Conservation (phyloP, 2,888 invertebrate species). For the Plemyria rubiginata region DNA sequence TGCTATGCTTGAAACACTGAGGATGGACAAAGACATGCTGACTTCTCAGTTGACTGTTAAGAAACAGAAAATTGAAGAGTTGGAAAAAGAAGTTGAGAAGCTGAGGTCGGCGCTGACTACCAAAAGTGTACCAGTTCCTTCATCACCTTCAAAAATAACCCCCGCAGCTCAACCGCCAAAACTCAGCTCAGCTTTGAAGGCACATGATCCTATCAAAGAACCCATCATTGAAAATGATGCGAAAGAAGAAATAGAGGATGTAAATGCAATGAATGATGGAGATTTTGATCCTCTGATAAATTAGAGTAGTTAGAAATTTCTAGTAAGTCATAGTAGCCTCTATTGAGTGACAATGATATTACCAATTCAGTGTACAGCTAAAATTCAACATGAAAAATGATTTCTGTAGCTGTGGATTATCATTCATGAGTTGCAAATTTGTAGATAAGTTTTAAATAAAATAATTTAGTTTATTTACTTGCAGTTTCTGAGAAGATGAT, state of each 20-base stretch:
- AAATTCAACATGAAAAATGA: neutral
- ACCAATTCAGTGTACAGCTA: slow-evolving; percentile 5
- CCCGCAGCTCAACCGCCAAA: slow-evolving; percentile 74
- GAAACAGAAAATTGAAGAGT: slow-evolving; percentile 70
- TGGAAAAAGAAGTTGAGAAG: slow-evolving; percentile 71
- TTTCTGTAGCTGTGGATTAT: neutral
- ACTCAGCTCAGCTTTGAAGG: slow-evolving; percentile 67
- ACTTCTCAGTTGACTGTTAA: slow-evolving; percentile 68
- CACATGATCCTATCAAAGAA: slow-evolving; percentile 67
- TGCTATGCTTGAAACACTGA: slow-evolving; percentile 73
- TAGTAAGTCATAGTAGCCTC: neutral
- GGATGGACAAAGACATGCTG: slow-evolving; percentile 75
- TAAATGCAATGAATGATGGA: slow-evolving; percentile 70
- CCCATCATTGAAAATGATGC: slow-evolving; percentile 77
- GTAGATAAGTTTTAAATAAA: too few species aligned
- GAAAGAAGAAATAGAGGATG: slow-evolving; percentile 79
- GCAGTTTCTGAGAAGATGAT: too few species aligned
- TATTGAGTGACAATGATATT: slow-evolving; percentile 17
- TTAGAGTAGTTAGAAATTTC: slow-evolving; percentile 12
- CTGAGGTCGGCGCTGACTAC: slow-evolving; percentile 68
- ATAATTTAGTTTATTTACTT: too few species aligned
- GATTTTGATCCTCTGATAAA: slow-evolving; percentile 68
- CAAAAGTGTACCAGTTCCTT: slow-evolving; percentile 64
- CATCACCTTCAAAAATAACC: slow-evolving; percentile 64
- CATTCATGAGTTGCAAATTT: too few species aligned